These are phyloP conservation scores for Norana najaformis DNA, from an alignment of 2,888 invertebrate genomes.

Conservation along the genomic window DNA sequence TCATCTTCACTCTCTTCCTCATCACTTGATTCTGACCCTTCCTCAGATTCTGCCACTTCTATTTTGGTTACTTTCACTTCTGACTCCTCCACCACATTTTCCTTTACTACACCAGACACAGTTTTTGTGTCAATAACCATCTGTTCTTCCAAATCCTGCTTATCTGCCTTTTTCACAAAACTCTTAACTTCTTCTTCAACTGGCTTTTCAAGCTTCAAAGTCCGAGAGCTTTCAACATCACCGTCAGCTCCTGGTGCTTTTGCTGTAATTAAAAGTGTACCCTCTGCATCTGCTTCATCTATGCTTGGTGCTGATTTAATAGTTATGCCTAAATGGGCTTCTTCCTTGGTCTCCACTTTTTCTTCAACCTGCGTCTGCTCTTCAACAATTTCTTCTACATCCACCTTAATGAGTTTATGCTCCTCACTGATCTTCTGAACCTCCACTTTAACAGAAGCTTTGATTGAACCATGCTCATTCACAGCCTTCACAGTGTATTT, in stretches of 20 bases:
- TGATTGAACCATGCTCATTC: conserved; percentile 30
- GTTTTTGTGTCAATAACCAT: background rate
- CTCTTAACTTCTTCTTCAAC: background rate
- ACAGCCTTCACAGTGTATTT: conserved; percentile 47
- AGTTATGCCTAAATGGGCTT: background rate
- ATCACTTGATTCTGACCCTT: background rate
- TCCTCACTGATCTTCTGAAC: conserved; percentile 14
- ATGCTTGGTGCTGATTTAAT: background rate
- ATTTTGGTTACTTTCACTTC: background rate
- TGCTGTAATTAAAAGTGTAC: background rate
- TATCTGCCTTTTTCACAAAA: background rate
- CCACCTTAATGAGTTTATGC: background rate
- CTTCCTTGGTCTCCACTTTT: background rate
- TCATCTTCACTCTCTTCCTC: conserved; percentile 10
- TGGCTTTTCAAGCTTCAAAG: background rate
- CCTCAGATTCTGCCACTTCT: background rate
- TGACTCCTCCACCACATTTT: background rate
- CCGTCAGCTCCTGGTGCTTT: background rate
- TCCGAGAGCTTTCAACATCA: conserved; percentile 9
- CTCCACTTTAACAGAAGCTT: conserved; percentile 28
- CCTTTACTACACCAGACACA: background rate
- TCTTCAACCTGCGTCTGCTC: background rate
- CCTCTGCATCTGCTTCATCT: conserved; percentile 23
- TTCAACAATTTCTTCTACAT: background rate
- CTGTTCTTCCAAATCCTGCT: conserved; percentile 15